These are phyloP conservation scores for Smithornis capensis DNA, from an alignment of 2,113 vertebrate species.

Conservation along the genomic window DNA sequence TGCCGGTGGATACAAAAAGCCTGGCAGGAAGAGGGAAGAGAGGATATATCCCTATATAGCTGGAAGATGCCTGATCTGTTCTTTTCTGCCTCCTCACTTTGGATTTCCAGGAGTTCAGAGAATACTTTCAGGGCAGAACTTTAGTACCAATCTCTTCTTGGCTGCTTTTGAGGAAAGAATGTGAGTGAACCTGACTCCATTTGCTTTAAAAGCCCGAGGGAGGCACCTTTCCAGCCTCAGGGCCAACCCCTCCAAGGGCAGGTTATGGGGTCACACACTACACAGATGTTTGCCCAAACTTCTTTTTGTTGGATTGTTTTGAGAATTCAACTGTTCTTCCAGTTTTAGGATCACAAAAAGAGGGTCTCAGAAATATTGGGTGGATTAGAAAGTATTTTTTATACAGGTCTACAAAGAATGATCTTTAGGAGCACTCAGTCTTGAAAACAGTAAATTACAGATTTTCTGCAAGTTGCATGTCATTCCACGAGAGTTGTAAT, in stretches of 20 bases:
- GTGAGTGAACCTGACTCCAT: not conserved
- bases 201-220: no score
- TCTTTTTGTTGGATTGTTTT: not conserved
- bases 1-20: not conserved
- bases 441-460: not conserved
- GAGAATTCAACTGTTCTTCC: not conserved
- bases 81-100: not conserved
- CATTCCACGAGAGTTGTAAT: not conserved
- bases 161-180: not conserved
- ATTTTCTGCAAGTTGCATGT: not conserved
- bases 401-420: not conserved
- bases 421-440: not conserved
- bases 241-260: rapidly evolving
- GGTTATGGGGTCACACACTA: rapidly evolving
- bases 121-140: not conserved
- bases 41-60: no score
- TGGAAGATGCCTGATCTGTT: not conserved
- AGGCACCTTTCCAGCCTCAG: not conserved
- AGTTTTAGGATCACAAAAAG: not conserved
- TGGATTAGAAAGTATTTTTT: not conserved
- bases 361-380: not conserved
- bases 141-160: not conserved
- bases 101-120: not conserved
- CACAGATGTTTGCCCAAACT: not conserved
- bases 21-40: not conserved